Evolutionary conservation across 2,888 invertebrate species (phyloP).

Genomic region (Acrobeloides nanus): DNA sequence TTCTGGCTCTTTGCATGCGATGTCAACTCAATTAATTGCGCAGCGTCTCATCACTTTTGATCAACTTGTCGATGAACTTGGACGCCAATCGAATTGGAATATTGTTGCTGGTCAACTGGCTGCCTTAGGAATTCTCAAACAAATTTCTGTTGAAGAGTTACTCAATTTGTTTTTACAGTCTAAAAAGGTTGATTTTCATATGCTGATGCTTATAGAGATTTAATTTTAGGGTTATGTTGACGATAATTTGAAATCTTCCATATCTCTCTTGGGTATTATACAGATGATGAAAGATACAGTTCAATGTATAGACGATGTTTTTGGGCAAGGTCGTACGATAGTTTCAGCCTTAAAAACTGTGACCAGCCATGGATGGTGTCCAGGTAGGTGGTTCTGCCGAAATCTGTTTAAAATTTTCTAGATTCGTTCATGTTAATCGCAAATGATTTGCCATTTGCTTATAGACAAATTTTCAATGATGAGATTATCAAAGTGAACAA

Average conservation of each 20-base stretch:
- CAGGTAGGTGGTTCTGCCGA: constrained; percentile 18
- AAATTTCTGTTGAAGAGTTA: constrained; percentile 30
- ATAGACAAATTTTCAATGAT: constrained; percentile 6
- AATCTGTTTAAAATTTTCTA: background rate
- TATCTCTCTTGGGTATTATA: constrained; percentile 26
- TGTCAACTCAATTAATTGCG: constrained; percentile 15
- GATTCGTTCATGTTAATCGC: background rate
- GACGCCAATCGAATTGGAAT: constrained; percentile 32
- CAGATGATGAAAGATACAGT: constrained; percentile 23
- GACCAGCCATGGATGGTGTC: constrained; percentile 25
- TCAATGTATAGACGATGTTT: constrained; percentile 23
- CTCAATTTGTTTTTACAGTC: constrained; percentile 37
- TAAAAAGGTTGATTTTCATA: constrained; percentile 26
- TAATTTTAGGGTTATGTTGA: too few species aligned
- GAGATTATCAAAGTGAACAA: constrained; percentile 25
- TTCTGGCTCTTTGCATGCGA: constrained; percentile 13
- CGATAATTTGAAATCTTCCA: constrained; percentile 14
- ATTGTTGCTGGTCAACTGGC: constrained; percentile 32
- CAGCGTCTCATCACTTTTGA: constrained; percentile 17
- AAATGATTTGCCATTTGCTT: constrained; percentile 18
- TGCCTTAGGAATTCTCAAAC: constrained; percentile 34
- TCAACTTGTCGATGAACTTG: constrained; percentile 14
- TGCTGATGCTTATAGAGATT: background rate
- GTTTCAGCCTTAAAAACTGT: constrained; percentile 19
- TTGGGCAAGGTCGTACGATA: constrained; percentile 21